Conservation (phyloP, 2,113 vertebrate species). For the Lathamus discolor region DNA sequence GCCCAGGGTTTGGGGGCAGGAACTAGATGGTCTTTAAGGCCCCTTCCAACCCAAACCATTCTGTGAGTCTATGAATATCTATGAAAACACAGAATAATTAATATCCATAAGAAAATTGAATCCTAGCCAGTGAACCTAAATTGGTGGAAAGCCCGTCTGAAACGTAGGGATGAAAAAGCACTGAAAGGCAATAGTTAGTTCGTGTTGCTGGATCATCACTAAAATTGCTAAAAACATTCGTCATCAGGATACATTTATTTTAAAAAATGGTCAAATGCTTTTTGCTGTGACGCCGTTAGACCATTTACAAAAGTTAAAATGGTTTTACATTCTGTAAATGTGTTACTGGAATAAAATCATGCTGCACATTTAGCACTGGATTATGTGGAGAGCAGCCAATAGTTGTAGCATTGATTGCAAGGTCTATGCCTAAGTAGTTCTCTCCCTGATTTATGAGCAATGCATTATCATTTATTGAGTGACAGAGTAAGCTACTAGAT, state of each 20-base stretch:
- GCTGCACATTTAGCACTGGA: constrained; percentile 50
- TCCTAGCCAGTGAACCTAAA: background rate
- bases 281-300: constrained; percentile 28
- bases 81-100: background rate
- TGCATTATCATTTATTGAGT: constrained; percentile 64
- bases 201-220: constrained; percentile 24
- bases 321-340: constrained; percentile 70
- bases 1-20: background rate
- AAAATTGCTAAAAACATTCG: constrained; percentile 32
- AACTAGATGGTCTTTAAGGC: background rate
- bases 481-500: constrained; percentile 45
- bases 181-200: background rate
- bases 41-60: background rate
- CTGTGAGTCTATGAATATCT: background rate
- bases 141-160: background rate
- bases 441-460: constrained; percentile 71
- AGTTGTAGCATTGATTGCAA: constrained; percentile 63
- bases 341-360: constrained; percentile 75
- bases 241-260: constrained; percentile 11
- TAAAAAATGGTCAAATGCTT: constrained; percentile 66
- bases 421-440: constrained; percentile 69
- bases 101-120: background rate
- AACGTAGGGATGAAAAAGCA: background rate
- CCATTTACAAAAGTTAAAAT: constrained; percentile 61
- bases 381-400: constrained; percentile 64